Conservation (phyloP, 2,797 vertebrate species). For the Sebastes cheni region DNA sequence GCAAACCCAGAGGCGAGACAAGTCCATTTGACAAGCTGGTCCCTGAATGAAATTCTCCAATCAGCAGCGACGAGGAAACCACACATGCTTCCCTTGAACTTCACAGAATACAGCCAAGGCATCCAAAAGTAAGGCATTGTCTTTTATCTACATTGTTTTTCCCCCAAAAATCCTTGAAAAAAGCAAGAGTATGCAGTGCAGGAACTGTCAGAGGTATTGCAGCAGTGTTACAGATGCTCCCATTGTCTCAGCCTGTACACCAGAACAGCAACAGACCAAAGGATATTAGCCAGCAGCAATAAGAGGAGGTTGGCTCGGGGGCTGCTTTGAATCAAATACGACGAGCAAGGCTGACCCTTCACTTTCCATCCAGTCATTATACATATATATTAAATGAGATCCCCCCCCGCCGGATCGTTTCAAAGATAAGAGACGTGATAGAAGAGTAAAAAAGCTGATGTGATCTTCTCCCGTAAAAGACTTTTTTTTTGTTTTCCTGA, state of each 20-base stretch:
- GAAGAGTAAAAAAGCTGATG: neutral
- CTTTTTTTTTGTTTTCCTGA: constrained; percentile 34
- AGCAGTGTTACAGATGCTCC: neutral
- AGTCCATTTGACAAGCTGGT: neutral
- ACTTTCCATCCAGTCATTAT: constrained; percentile 25
- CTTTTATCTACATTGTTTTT: neutral
- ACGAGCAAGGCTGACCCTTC: constrained; percentile 22
- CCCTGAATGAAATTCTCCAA: neutral
- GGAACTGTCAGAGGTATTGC: neutral
- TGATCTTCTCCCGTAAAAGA: constrained; percentile 33
- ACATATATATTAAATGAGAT: constrained; percentile 16
- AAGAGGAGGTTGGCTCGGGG: constrained; percentile 21
- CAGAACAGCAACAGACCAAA: constrained; percentile 7
- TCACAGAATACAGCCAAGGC: neutral
- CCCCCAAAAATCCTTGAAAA: too few species aligned
- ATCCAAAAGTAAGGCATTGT: neutral
- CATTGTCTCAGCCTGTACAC: neutral
- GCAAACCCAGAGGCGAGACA: neutral
- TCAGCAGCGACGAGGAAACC: neutral
- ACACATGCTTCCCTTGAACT: neutral
- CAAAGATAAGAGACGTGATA: constrained; percentile 14
- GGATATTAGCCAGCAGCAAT: constrained; percentile 39
- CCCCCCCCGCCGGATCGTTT: constrained; percentile 4
- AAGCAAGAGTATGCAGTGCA: neutral
- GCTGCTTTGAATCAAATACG: constrained; percentile 29